Base-by-base conservation (phyloP, 2,888 invertebrate genomes). In the Lycaena phlaeas region DNA sequence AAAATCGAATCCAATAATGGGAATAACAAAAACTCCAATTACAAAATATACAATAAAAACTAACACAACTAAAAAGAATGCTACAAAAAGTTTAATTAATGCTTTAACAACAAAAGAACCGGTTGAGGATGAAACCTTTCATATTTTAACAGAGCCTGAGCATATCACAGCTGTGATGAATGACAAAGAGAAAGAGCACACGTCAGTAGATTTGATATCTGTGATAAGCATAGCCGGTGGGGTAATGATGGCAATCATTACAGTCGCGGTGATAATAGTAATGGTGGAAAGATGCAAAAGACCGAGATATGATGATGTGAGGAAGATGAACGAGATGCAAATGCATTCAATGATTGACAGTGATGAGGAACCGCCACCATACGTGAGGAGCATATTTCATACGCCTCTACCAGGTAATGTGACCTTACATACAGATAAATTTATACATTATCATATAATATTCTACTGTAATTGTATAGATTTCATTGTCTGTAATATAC, bases 61-160 rank as follows among this genome's bases (percentile, higher is more conserved):
- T 37, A 40, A 40, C 34, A 45, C 36, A 39, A 40, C 48, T 51
- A 55, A 53, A 49, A 48, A 42, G 40, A 56, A 50, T 45, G 10
- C 47, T 39, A 51, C 54, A 44, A 54, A 53, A 46, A 42, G 44
- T 40, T 45, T 46, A 60, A 61, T 52, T 60, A 61, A 63, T 52
- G 55, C 54, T 53, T 51, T 68, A 51, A 75, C 74, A 36, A 75
- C 76, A 40, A 68, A 68, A 43, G 65, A 61, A 41, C 68, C 75
- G 1, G 39, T 52, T 45, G 57, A 59, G 51, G 72, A 73, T 69
- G 85, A 85, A 58, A 75, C 71, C 49, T 82, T 81, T 75, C 76
- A 82, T 77, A 81, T 85, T 76, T 84, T 85, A 67, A 85, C 85
- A 78, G 85, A 85, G 52, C 85, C 85, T 46, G 85, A 86, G 62